Conservation (phyloP, 2,113 vertebrate genomes). For the Ceyx margarethae region DNA sequence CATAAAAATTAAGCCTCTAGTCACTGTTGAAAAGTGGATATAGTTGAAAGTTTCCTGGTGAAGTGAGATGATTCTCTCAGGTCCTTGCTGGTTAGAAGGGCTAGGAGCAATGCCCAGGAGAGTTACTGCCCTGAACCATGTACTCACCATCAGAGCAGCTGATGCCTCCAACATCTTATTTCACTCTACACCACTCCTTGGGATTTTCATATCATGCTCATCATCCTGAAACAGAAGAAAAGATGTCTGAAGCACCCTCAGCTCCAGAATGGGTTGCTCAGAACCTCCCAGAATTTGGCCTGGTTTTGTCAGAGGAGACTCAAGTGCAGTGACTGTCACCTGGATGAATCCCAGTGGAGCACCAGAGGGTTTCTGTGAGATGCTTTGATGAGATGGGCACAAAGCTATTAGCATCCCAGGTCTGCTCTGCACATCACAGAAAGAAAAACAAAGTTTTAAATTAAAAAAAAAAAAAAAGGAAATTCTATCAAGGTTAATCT, state of each 20-base stretch:
- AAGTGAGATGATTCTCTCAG: not conserved
- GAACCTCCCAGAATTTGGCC: not conserved
- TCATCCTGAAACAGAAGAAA: not conserved
- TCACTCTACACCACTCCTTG: not conserved
- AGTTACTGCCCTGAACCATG: rapidly evolving
- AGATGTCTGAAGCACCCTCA: not conserved
- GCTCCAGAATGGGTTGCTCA: not conserved
- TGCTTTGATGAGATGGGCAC: not conserved
- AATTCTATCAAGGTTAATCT: constrained; percentile 36
- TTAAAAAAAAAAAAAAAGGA: constrained; percentile 22
- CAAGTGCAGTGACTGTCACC: not conserved
- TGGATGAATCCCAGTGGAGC: not conserved
- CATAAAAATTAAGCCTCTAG: not conserved
- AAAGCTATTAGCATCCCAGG: not conserved
- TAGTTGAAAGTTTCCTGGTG: not conserved
- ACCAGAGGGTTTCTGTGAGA: not conserved
- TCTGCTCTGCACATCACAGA: not conserved
- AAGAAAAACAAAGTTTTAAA: constrained; percentile 4
- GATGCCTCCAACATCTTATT: not conserved
- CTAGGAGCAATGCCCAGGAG: not conserved
- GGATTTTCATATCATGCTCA: not conserved
- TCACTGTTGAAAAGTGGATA: not conserved
- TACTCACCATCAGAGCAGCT: not conserved
- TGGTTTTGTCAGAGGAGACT: not conserved
- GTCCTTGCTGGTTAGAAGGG: not conserved